Evolutionary conservation across 2,113 vertebrate genomes (phyloP).

Genomic region (Nycticebus coucang): DNA sequence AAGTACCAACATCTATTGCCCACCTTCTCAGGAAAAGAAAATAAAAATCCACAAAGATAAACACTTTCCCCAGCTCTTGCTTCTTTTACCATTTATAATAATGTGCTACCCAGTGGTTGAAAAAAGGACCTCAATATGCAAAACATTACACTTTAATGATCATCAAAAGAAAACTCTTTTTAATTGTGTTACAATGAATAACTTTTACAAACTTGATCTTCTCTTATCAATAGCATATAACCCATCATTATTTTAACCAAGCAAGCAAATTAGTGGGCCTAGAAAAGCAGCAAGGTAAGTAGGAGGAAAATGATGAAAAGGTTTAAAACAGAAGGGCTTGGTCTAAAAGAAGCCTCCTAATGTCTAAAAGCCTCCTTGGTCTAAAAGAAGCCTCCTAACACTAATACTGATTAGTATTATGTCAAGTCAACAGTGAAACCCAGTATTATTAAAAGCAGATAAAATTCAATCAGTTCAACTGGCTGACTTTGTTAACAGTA

Average conservation of each 20-base stretch:
- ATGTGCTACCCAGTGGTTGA: background rate
- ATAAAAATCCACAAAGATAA: slow-evolving; percentile 13
- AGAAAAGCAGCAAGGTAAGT: slow-evolving; percentile 41
- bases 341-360: background rate
- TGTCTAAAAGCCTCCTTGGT: background rate
- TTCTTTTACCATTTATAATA: background rate
- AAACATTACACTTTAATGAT: slow-evolving; percentile 36
- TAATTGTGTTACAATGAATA: slow-evolving; percentile 32
- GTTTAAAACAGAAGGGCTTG: background rate
- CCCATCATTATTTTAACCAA: slow-evolving; percentile 11
- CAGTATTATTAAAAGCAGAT: slow-evolving; percentile 19
- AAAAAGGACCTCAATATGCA: slow-evolving; percentile 14
- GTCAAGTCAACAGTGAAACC: background rate
- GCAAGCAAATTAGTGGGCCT: slow-evolving; percentile 16
- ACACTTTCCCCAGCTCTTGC: no score
- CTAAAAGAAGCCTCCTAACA: background rate
- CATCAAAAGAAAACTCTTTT: slow-evolving; percentile 44
- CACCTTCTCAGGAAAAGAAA: slow-evolving; percentile 1
- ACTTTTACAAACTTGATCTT: background rate
- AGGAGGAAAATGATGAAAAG: background rate
- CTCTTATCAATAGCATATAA: background rate
- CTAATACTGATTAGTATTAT: background rate
- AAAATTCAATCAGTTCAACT: background rate
- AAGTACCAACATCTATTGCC: background rate
- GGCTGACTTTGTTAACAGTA: background rate